A percentile compares a stretch with the other conserved stretches of the same genome.
Conservation (phyloP, 2,888 invertebrate species). For the Cosmia pyralina region DNA sequence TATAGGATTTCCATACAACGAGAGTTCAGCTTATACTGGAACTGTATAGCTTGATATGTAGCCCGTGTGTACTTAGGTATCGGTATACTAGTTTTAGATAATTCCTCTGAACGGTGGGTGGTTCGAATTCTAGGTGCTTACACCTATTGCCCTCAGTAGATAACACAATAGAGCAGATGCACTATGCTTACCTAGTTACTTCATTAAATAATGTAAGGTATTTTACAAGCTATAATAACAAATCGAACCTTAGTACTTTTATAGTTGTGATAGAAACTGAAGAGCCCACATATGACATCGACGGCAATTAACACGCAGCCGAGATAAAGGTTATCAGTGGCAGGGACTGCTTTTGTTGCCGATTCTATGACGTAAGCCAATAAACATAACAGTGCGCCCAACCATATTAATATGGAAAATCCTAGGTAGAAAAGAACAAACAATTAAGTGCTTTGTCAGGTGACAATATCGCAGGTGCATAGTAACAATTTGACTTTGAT, state of each 20-base stretch:
- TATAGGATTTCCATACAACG: too few species aligned
- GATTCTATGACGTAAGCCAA: constrained; percentile 90
- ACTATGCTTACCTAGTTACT: neutral
- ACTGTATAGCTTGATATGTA: too few species aligned
- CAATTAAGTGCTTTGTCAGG: neutral
- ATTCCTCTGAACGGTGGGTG: too few species aligned
- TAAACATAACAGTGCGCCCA: constrained; percentile 93
- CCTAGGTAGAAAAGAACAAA: constrained; percentile 81
- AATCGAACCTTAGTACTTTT: constrained; percentile 94
- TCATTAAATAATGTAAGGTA: neutral
- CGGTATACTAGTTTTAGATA: too few species aligned
- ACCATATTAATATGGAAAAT: constrained; percentile 95
- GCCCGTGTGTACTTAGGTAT: too few species aligned
- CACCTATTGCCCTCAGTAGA: neutral
- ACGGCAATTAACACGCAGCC: constrained; percentile 98
- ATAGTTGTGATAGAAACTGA: constrained; percentile 99
- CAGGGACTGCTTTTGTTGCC: constrained; percentile 96
- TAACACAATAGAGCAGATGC: neutral
- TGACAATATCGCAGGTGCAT: neutral
- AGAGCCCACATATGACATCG: constrained; percentile 98
- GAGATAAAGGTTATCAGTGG: constrained; percentile 98
- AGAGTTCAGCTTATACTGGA: too few species aligned
- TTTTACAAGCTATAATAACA: neutral
- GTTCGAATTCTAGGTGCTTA: neutral
- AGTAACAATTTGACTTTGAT: neutral